Base-by-base conservation (phyloP, 1,140 invertebrate genomes). In the Sminthurinus signatus region DNA sequence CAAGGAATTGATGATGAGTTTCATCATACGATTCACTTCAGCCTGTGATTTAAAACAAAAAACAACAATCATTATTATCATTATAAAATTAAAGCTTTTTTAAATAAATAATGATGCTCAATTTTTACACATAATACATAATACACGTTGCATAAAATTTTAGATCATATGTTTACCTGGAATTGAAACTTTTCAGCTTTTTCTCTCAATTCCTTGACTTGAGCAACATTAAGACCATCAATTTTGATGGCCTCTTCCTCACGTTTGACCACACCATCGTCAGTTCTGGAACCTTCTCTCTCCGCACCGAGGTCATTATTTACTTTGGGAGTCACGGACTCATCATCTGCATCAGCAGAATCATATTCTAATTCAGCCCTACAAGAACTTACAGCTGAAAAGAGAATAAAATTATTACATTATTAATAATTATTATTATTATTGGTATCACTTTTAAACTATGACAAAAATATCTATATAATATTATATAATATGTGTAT, bases 21-120 rank as follows among this genome's bases (percentile, higher is more conserved):
- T 98, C 96, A 98, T 98, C 93, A 98, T 97, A 31, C 96, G 88
- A 80, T 96, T 96, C 12, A 98, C 94, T 79, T 97, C 93, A 1
- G 93, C 92, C 70, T 72, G 50, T 19, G 62, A 56, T 14, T 12
- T 52, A n/a, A 43, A 52, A 19, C 28, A 44, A 28, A 5, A 39
- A 54, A 54, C 12, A 10, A 50, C 19, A 50, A 50, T 14, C 46
- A 50, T 23, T 10, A 15, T 17, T 23, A 63, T 10, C 8, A 29
- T 32, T 0, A 39, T 48, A 52, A 36, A 36, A 36, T 36, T 36
- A 36, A 36, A 15, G n/a, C n/a, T n/a, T 36, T n/a, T n/a, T n/a
- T 8, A 63, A 50, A 25, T n/a, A 65, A 25, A 55, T 51, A 21
- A n/a, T n/a, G n/a, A n/a, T n/a, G n/a, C n/a, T n/a, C n/a, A n/a